Evolutionary conservation across 2,888 invertebrate genomes (phyloP).

Genomic region (Drosophila aldrichi): DNA sequence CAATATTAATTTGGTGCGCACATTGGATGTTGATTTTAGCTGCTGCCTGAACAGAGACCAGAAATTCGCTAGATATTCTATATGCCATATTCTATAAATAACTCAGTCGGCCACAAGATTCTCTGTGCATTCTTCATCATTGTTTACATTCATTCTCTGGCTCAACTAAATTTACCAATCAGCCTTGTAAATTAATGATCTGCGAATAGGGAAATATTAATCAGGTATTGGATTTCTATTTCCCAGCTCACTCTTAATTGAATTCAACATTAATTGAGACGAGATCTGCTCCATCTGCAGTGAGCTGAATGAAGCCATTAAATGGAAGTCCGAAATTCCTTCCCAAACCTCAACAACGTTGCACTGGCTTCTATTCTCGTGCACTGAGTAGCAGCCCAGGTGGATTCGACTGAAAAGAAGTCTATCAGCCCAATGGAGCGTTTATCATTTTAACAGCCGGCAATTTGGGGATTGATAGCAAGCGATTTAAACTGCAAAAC

Average conservation of each 20-base stretch:
- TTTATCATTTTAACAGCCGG: conserved; percentile 74
- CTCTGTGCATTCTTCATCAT: not conserved
- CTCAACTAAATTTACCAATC: not conserved
- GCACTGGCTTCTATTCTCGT: conserved; percentile 1
- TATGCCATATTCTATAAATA: not conserved
- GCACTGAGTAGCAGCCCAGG: conserved; percentile 10
- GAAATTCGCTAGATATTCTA: not conserved
- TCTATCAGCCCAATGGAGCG: conserved; percentile 40
- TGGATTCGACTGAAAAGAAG: conserved; percentile 30
- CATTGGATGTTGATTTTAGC: conserved; percentile 1
- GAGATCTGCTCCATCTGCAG: not conserved
- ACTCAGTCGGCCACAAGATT: not conserved
- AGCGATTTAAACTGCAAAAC: conserved; percentile 64
- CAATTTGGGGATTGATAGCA: conserved; percentile 70
- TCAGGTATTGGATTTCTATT: not conserved
- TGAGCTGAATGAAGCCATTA: conserved; percentile 11
- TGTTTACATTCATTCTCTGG: conserved; percentile 8
- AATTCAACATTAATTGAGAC: conserved; percentile 29
- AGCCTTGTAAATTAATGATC: not conserved
- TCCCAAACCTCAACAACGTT: conserved; percentile 23
- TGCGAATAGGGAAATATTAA: not conserved
- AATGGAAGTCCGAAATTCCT: conserved; percentile 8
- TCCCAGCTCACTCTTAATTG: not conserved
- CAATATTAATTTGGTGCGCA: conserved; percentile 5
- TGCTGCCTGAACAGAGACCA: not conserved